Percentiles rank a stretch among this genome's conserved stretches.
phyloP scores from a whole-genome alignment of 2,888 invertebrate genomes.

The Ectobius pallidus region DNA sequence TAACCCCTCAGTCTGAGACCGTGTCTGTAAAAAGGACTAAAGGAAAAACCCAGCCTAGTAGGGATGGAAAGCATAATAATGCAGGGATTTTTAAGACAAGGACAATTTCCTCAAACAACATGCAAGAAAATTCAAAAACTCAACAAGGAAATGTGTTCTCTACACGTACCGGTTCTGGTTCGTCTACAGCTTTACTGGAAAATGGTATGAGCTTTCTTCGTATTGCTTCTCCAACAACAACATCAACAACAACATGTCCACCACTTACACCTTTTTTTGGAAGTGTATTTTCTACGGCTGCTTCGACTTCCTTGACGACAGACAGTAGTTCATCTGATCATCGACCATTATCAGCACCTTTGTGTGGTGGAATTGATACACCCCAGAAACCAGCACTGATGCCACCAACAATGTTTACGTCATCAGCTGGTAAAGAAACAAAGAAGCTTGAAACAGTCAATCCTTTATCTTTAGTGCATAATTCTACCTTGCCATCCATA shows the following conservation, averaged over 20 bases:
- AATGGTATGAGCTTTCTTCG: constrained; percentile 58
- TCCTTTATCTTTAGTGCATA: background rate
- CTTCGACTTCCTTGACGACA: background rate
- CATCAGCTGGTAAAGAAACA: constrained; percentile 57
- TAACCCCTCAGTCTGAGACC: constrained; percentile 65
- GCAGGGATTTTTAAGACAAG: constrained; percentile 19
- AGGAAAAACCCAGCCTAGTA: constrained; percentile 27
- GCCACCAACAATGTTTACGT: constrained; percentile 86
- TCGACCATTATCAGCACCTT: constrained; percentile 43
- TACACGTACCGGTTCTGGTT: background rate
- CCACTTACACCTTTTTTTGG: constrained; percentile 27
- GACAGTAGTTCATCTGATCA: constrained; percentile 23
- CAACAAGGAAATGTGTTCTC: background rate
- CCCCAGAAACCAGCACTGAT: constrained; percentile 69
- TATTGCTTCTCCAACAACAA: constrained; percentile 57
- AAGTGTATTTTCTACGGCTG: background rate
- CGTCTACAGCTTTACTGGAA: constrained; percentile 2
- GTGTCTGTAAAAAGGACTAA: constrained; percentile 16
- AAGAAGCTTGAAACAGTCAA: constrained; percentile 17
- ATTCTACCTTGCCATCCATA: constrained; percentile 18
- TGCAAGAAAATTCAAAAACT: background rate
- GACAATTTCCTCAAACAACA: constrained; percentile 26
- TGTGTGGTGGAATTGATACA: constrained; percentile 42
- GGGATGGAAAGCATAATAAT: constrained; percentile 17
- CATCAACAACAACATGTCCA: constrained; percentile 48